Percentiles rank a stretch among this genome's conserved stretches.
Conservation (phyloP, 2,888 invertebrate species). For the Amiota communis region DNA sequence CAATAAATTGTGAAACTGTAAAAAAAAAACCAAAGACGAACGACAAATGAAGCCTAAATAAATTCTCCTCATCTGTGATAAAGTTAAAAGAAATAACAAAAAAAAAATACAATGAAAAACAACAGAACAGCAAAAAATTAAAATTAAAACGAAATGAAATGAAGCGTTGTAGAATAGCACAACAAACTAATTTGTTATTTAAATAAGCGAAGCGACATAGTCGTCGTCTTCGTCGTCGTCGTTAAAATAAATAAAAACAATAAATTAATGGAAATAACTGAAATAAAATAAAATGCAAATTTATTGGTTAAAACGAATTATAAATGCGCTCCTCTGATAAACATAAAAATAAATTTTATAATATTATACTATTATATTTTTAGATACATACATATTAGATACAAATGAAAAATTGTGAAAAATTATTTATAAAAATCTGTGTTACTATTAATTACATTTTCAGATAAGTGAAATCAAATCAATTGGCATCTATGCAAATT, state of each 20-base stretch:
- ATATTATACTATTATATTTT: too few relatives aligned
- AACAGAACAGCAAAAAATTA: background rate
- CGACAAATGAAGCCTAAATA: background rate
- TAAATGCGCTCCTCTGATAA: background rate
- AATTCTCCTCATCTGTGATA: background rate
- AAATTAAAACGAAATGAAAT: background rate
- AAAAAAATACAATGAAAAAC: background rate
- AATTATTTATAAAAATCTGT: background rate
- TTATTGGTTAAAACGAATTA: background rate
- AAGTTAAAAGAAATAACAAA: background rate
- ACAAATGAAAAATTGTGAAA: background rate
- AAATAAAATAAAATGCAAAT: background rate
- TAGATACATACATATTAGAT: background rate
- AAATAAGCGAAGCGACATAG: background rate
- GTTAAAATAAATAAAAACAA: too few relatives aligned
- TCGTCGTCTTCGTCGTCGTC: too few relatives aligned
- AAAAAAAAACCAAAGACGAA: background rate
- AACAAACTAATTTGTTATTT: slow-evolving; percentile 17
- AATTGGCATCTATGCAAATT: background rate
- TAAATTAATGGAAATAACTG: background rate
- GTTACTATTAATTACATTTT: slow-evolving; percentile 7
- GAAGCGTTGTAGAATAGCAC: too few relatives aligned
- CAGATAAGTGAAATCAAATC: slow-evolving; percentile 4
- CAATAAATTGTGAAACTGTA: slow-evolving; percentile 5
- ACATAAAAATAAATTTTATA: background rate